A percentile compares a stretch with the other conserved stretches of the same genome.
These are phyloP conservation scores for Sciurus niger DNA, from an alignment of 2,113 vertebrate genomes.

Conservation along the genomic window DNA sequence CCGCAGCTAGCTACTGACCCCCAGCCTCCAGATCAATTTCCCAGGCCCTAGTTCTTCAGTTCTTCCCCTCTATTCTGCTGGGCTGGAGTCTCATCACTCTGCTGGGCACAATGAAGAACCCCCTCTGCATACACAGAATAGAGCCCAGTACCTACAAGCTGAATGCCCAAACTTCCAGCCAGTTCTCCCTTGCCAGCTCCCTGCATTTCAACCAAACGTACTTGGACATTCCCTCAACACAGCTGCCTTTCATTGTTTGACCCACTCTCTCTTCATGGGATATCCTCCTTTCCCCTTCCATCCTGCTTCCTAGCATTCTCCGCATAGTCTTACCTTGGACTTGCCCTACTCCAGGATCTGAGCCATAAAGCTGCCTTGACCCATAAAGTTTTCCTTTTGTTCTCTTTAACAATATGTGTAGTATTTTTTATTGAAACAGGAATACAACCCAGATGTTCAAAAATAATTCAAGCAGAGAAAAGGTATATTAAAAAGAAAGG, in stretches of 20 bases:
- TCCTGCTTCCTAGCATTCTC: fast-evolving
- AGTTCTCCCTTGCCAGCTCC: not conserved
- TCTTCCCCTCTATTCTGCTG: not conserved
- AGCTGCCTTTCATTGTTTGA: not conserved
- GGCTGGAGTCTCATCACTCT: not conserved
- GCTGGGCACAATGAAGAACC: not conserved
- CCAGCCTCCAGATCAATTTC: not conserved
- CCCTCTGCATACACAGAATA: not conserved
- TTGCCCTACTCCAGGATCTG: not conserved
- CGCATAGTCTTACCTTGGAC: too few relatives aligned
- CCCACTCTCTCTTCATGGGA: not conserved
- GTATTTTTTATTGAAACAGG: not conserved
- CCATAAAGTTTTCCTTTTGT: not conserved
- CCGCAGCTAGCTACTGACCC: not conserved
- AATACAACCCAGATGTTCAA: not conserved
- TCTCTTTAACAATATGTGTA: conserved; percentile 16
- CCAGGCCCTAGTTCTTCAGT: not conserved
- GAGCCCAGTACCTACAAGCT: not conserved
- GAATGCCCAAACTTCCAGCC: not conserved
- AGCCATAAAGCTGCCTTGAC: not conserved
- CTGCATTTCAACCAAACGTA: not conserved
- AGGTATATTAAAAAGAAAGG: not conserved
- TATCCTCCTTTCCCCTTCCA: too few relatives aligned
- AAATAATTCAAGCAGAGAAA: conserved; percentile 31
- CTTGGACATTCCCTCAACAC: not conserved